Base-by-base conservation (phyloP, 2,113 vertebrate genomes). In the Macrotis lagotis region DNA sequence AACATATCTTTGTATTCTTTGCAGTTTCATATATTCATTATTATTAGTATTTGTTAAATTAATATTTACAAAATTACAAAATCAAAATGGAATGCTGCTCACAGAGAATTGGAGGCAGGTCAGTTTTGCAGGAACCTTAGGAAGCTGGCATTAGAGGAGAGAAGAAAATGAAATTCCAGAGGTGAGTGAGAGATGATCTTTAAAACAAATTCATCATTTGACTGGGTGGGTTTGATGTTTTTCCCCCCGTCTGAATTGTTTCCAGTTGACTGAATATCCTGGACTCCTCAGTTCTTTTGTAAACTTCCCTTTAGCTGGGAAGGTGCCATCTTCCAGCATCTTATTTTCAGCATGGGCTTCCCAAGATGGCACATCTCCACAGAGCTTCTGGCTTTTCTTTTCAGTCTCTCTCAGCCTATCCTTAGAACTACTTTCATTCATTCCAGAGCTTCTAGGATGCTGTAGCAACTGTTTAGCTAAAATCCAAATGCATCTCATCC, bases 401-500 rank as follows among this genome's bases (percentile, higher is more conserved):
- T 50, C 89, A 96, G 59, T 91, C 55, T 48, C 97, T 94, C 91
- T 93, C 94, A 48, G 28, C 0, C 2, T 22, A 31, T 91, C 51
- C 94, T 96, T 90, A 92, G 93, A 93, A 94, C 83, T 93, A 94
- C 96, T 74, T 93, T 90, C 94, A 95, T 97, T 95, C 44, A 90
- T 95, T 94, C 96, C 74, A 94, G 90, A 97, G 49, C 94, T 97
- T 91, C 48, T 88, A 66, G 96, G 50, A 93, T 88, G 59, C 49
- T 55, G 26, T 94, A 95, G 92, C 95, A 91, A 95, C 96, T 95
- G 59, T 92, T 96, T 96, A 93, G 48, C 93, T 96, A 59, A 96
- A 95, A 96, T 96, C 51, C 59, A 94, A 96, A 97, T 55, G 93
- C 95, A 96, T 93, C 96, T 66, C 47, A 91, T 95, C 88, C 95